Evolutionary conservation across 1,140 invertebrate genomes (phyloP).

Genomic region (Lithobius niger): DNA sequence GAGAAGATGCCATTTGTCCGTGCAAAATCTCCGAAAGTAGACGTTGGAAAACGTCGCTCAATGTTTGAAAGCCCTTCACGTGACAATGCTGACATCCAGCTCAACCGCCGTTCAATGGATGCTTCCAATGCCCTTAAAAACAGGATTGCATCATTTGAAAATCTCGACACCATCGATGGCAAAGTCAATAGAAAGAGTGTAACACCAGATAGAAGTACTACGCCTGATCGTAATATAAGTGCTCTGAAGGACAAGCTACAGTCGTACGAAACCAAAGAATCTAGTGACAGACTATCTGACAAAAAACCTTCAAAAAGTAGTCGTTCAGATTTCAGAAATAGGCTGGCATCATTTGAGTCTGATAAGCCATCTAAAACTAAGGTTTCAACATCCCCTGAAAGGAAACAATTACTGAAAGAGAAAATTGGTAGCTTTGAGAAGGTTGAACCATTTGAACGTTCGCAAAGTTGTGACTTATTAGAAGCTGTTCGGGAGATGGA

Average conservation of each 20-base stretch:
- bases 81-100: slow-evolving; percentile 19
- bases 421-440: background rate
- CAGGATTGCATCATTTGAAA: slow-evolving; percentile 20
- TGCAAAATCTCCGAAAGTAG: slow-evolving; percentile 47
- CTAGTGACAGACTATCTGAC: background rate
- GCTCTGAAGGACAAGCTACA: too few species aligned
- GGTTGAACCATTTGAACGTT: background rate
- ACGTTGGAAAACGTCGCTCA: slow-evolving; percentile 63
- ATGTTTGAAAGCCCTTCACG: slow-evolving; percentile 43
- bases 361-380: background rate
- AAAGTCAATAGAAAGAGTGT: background rate
- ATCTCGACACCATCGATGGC: slow-evolving; percentile 16
- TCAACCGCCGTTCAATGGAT: slow-evolving; percentile 8
- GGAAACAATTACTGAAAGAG: background rate
- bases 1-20: slow-evolving; percentile 13
- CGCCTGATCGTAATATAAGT: too few species aligned
- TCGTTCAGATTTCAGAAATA: background rate
- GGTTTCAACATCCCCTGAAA: background rate
- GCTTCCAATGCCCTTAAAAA: slow-evolving; percentile 14
- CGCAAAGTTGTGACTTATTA: slow-evolving; percentile 7
- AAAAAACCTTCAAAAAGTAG: background rate
- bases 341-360: background rate
- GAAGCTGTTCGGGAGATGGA: background rate
- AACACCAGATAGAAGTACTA: too few species aligned
- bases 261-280: too few species aligned